Percentiles rank a stretch among this genome's conserved stretches.
Evolutionary conservation across 2,113 vertebrate species (phyloP).

Genomic region (Ardeotis arabs): DNA sequence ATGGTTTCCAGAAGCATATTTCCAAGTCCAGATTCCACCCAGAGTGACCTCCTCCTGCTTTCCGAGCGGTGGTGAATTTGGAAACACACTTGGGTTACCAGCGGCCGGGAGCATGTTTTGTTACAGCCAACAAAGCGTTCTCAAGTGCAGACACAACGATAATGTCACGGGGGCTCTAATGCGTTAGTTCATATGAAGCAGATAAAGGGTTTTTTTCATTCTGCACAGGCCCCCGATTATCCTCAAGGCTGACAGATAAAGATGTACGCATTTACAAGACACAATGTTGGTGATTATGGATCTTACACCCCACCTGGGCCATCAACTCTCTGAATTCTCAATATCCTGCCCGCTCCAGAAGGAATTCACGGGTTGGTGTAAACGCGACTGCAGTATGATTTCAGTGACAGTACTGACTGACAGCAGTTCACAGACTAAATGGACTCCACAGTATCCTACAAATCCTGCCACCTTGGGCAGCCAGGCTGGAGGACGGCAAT

Average conservation of each 20-base stretch:
- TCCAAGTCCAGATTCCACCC: background rate
- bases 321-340: background rate
- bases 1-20: background rate
- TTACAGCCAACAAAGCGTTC: background rate
- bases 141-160: background rate
- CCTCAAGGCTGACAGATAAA: constrained; percentile 14
- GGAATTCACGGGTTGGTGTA: background rate
- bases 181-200: background rate
- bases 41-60: background rate
- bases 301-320: background rate
- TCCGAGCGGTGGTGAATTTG: background rate
- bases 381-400: background rate
- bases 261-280: background rate
- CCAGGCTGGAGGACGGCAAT: background rate
- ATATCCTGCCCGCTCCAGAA: background rate
- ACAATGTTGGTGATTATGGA: background rate
- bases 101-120: background rate
- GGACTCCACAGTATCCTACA: background rate
- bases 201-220: background rate
- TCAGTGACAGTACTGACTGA: background rate
- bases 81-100: background rate
- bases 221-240: background rate
- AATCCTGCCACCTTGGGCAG: fast-evolving
- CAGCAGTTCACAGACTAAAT: background rate
- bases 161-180: background rate